Base-by-base conservation (phyloP, 2,797 vertebrate species). In the Lithobates pipiens region DNA sequence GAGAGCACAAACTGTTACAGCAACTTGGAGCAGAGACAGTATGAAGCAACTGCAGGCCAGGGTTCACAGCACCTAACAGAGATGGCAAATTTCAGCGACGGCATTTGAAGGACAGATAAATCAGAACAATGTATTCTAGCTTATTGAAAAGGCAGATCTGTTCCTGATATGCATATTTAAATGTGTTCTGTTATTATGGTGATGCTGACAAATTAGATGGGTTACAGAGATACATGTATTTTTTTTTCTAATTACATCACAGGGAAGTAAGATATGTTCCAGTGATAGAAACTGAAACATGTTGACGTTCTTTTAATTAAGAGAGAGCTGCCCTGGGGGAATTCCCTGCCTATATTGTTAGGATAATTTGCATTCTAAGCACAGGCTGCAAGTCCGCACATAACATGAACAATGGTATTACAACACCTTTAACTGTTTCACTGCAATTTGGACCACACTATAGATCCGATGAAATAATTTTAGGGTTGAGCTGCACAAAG, bases 121-220 rank as follows among this genome's bases (percentile, higher is more conserved):
- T 65, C 21, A 77, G 76, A 27, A 77, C 29, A 63, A n/a, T 25
- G 57, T 57, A 76, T 77, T 63, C 7, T 13, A 77, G 54, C 34
- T 13, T 39, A n/a, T 34, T 65, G 57, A 23, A 67, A 25, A 5
- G 23, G 61, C n/a, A 65, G 57, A 42, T 5, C 9, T 39, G 61
- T 77, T 36, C 21, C 29, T 23, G 29, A 65, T 15, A 39, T 63
- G 18, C 32, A n/a, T 13, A 65, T 65, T 65, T 65, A 65, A 65
- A 65, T 65, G n/a, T 65, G 61, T 65, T 65, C 61, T 18, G n/a
- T 65, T 25, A 65, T 65, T 23, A 21, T 23, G 46, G 0, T 7
- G 18, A 36, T 63, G 23, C 23, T 5, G 27, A 36, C 8, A 77
- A 65, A 7, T 63, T 13, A 39, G 23, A 65, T 77, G 10, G 57